Conservation (phyloP, 2,888 invertebrate genomes). For the Trileptium ribeirensis region DNA sequence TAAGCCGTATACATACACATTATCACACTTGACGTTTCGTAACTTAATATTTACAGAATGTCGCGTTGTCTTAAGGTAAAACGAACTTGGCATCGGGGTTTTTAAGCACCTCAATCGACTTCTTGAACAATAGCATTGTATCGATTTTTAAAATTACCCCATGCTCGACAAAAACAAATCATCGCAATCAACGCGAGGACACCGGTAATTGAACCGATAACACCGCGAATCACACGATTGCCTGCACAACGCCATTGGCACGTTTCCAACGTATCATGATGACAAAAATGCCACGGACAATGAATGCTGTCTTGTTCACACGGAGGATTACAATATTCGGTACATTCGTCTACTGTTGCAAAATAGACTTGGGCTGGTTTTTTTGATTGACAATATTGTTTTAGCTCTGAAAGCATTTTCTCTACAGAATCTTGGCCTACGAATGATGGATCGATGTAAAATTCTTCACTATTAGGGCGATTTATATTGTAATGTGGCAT, state of each 20-base stretch:
- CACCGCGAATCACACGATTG: not conserved
- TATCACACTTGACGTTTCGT: no score
- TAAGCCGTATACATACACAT: no score
- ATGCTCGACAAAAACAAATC: conserved; percentile 15
- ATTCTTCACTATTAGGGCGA: no score
- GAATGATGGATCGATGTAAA: no score
- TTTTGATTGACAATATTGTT: not conserved
- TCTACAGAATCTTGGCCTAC: not conserved
- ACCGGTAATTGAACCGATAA: not conserved
- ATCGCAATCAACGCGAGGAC: not conserved
- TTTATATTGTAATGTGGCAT: not conserved
- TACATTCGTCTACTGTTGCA: not conserved
- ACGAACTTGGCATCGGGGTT: no score
- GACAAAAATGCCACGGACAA: conserved; percentile 14
- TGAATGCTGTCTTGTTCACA: not conserved
- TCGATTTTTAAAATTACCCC: conserved; percentile 18
- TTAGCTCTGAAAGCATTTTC: not conserved
- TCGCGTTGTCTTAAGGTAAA: no score
- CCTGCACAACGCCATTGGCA: not conserved
- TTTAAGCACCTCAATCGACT: no score
- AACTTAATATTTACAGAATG: no score
- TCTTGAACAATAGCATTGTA: conserved; percentile 14
- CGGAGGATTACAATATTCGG: not conserved
- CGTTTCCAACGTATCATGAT: not conserved
- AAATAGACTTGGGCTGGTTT: not conserved